These are phyloP conservation scores for Heterotilapia buettikoferi DNA, from an alignment of 2,113 vertebrate genomes.

Conservation along the genomic window DNA sequence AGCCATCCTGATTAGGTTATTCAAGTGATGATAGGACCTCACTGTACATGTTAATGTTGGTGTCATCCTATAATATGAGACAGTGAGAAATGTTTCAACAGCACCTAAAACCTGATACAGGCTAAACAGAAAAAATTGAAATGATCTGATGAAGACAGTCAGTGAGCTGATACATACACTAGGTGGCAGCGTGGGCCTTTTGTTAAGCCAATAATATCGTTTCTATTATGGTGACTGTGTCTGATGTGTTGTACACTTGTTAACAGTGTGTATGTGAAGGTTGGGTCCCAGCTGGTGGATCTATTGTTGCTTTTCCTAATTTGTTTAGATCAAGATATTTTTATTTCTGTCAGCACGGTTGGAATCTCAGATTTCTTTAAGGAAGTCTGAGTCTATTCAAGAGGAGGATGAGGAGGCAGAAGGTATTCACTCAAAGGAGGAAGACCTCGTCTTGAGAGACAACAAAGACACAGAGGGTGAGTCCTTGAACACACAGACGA, in stretches of 20 bases:
- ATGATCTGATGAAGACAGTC: neutral
- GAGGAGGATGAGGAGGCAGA: constrained; percentile 61
- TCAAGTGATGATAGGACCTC: accelerated
- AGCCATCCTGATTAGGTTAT: neutral
- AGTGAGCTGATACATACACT: neutral
- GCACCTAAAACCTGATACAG: neutral
- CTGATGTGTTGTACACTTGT: neutral
- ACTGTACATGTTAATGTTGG: neutral
- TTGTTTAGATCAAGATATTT: neutral
- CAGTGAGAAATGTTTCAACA: neutral
- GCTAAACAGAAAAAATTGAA: neutral
- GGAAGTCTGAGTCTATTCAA: constrained; percentile 55
- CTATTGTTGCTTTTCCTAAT: neutral
- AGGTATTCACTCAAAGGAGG: constrained; percentile 39
- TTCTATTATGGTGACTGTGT: neutral
- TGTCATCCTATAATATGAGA: neutral
- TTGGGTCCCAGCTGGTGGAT: neutral
- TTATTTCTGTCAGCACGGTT: constrained; percentile 53
- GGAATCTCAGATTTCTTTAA: constrained; percentile 64
- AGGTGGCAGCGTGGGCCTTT: neutral
- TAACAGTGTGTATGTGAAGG: neutral
- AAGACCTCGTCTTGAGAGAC: constrained; percentile 67
- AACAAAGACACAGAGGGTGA: constrained; percentile 80
- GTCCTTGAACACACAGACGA: neutral
- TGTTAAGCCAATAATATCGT: neutral